Conservation (phyloP, 2,113 vertebrate species). For the Chaetorhynchus papuensis region DNA sequence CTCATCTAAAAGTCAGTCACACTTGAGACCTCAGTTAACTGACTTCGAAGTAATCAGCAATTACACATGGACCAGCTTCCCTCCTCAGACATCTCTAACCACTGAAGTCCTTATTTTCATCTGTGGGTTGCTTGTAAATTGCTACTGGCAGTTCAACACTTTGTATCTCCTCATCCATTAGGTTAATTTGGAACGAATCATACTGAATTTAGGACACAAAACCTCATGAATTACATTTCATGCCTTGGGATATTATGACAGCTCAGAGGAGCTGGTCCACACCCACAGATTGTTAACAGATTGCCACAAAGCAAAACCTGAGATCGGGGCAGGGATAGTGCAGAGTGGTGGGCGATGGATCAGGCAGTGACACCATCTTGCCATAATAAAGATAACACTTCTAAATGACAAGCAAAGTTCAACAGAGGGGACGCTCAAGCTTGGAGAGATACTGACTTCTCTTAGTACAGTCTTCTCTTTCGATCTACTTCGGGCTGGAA, state of each 20-base stretch:
- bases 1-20: neutral
- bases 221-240: neutral
- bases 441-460: neutral
- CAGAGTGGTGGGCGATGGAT: neutral
- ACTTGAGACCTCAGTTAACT: neutral
- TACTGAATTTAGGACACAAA: neutral
- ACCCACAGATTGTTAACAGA: neutral
- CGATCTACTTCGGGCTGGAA: neutral
- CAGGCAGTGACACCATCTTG: neutral
- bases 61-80: neutral
- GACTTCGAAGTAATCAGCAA: neutral
- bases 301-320: neutral
- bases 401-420: neutral
- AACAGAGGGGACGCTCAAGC: neutral
- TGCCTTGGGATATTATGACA: neutral
- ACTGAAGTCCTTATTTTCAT: neutral
- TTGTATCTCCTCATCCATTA: neutral
- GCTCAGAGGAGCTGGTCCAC: neutral
- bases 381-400: neutral
- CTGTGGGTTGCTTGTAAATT: neutral
- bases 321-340: neutral
- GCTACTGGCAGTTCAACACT: neutral
- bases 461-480: neutral
- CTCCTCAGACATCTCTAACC: neutral
- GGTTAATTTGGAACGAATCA: neutral